Conservation (phyloP, 2,113 vertebrate genomes). For the Lycaon pictus region DNA sequence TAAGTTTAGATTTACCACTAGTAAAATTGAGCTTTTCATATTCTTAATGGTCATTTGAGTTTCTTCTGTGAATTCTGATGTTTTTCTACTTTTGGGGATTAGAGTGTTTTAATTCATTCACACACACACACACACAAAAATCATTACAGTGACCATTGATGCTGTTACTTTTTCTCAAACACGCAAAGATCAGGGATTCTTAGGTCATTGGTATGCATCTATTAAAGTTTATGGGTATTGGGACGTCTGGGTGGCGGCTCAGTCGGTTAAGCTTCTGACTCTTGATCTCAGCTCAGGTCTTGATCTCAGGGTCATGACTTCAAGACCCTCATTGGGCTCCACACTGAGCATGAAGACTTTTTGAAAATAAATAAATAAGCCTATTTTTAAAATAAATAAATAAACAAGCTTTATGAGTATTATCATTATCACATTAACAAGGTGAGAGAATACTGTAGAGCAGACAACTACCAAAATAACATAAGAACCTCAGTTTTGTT, state of each 20-base stretch:
- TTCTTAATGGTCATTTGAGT: not conserved
- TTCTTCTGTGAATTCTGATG: not conserved
- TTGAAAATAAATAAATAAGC: too few relatives aligned
- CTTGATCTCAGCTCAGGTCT: not conserved
- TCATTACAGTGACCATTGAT: not conserved
- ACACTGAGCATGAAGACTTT: too few relatives aligned
- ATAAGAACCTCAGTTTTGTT: not conserved
- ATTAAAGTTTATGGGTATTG: not conserved
- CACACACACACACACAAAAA: not conserved
- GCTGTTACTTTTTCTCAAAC: not conserved
- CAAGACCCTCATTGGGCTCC: not conserved
- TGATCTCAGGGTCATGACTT: not conserved
- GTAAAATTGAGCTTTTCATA: conserved; percentile 11
- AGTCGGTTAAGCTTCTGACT: not conserved
- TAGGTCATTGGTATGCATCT: not conserved
- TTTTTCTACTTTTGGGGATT: not conserved
- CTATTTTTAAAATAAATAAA: not conserved
- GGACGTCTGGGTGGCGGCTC: not conserved
- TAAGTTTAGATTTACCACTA: not conserved
- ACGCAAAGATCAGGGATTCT: not conserved
- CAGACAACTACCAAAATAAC: not conserved
- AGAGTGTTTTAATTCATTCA: not conserved
- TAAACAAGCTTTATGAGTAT: not conserved
- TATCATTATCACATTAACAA: not conserved
- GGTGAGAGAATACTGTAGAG: not conserved